Percentiles rank a stretch among this genome's conserved stretches.
Conservation (phyloP, 2,797 vertebrate genomes). For the Lates japonicus region DNA sequence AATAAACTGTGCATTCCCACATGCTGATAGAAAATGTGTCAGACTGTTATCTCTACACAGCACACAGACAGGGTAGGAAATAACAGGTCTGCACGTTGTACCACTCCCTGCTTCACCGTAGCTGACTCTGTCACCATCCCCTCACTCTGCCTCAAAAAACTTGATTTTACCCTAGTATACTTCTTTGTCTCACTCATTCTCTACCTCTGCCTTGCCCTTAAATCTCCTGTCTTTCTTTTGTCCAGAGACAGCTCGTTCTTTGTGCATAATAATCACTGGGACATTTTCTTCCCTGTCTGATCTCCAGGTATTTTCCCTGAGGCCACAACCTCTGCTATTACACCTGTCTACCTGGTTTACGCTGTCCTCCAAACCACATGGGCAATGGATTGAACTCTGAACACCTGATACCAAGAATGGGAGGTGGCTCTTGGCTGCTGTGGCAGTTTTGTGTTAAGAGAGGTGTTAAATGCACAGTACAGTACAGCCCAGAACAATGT, state of each 20-base stretch:
- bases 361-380: not conserved
- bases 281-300: not conserved
- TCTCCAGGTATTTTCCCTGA: conserved; percentile 38
- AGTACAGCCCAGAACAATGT: not conserved
- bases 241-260: conserved; percentile 2
- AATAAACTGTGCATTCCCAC: conserved; percentile 67
- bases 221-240: conserved; percentile 7
- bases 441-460: not conserved
- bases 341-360: conserved; percentile 30
- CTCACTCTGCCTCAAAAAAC: not conserved
- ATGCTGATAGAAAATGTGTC: conserved; percentile 44
- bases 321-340: conserved; percentile 11
- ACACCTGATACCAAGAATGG: not conserved
- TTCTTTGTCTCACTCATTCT: not conserved
- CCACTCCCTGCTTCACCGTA: conserved; percentile 50
- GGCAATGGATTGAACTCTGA: not conserved
- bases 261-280: not conserved
- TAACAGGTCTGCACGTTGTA: conserved; percentile 63
- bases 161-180: not conserved
- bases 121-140: conserved; percentile 23
- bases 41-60: conserved; percentile 71
- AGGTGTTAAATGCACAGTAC: not conserved
- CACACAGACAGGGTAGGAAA: conserved; percentile 77
- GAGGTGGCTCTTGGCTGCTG: not conserved
- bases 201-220: not conserved